Evolutionary conservation across 1,140 invertebrate species (phyloP).

Genomic region (Neodiprion virginianus): DNA sequence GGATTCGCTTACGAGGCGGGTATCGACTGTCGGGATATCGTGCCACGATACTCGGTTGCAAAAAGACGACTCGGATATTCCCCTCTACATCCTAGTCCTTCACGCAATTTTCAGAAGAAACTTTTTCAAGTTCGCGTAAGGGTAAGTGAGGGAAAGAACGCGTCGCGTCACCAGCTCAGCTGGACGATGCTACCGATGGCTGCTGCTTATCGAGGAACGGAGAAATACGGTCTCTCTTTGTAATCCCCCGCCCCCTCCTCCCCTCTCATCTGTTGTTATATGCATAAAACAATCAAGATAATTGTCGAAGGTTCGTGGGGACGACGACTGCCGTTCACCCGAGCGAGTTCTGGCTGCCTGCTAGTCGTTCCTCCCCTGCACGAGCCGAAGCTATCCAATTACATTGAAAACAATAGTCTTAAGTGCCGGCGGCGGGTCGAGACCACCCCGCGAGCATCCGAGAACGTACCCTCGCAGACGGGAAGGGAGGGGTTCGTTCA

Average conservation of each 20-base stretch:
- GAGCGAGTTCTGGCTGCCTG: constrained; percentile 27
- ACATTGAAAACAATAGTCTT: constrained; percentile 65
- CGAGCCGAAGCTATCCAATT: constrained; percentile 63
- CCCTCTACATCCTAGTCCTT: not conserved
- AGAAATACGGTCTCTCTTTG: constrained; percentile 39
- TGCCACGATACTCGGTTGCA: not conserved
- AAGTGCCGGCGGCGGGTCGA: constrained; percentile 57
- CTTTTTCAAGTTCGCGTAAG: not conserved
- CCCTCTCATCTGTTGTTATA: constrained; percentile 40
- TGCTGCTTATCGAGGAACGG: constrained; percentile 25
- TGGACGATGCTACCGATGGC: too few relatives aligned
- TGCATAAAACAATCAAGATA: constrained; percentile 65
- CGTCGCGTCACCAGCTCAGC: too few relatives aligned
- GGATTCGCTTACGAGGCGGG: not conserved
- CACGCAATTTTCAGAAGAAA: constrained; percentile 12
- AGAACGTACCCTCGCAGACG: constrained; percentile 13
- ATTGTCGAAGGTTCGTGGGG: constrained; percentile 59
- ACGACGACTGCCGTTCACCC: constrained; percentile 23
- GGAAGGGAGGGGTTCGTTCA: constrained; percentile 22
- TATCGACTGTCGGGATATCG: not conserved
- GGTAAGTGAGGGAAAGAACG: not conserved
- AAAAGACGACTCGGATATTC: not conserved
- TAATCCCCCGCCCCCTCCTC: constrained; percentile 19
- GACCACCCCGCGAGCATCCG: constrained; percentile 24
- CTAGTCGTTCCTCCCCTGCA: constrained; percentile 29